Evolutionary conservation across 2,888 invertebrate species (phyloP).

Genomic region (Cyclophora albipunctata): DNA sequence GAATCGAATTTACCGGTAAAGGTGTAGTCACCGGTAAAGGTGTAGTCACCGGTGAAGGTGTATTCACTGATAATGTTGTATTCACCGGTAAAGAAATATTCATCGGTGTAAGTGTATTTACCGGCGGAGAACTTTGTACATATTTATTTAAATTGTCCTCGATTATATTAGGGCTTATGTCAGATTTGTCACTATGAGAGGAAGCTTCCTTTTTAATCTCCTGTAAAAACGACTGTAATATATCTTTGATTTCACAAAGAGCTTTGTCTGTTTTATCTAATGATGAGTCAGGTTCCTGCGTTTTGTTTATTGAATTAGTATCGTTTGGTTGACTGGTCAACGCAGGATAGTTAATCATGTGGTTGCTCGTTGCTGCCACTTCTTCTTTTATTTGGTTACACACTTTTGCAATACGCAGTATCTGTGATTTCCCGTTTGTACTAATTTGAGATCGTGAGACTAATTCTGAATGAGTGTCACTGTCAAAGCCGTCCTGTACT

Average conservation of each 20-base stretch:
- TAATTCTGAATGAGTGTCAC: conserved; percentile 20
- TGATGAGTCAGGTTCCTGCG: conserved; percentile 33
- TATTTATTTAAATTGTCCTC: conserved; percentile 20
- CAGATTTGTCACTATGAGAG: conserved; percentile 37
- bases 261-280: conserved; percentile 55
- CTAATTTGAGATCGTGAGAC: too few relatives aligned
- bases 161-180: conserved; percentile 23
- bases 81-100: too few relatives aligned
- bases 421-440: too few relatives aligned
- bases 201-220: conserved; percentile 58
- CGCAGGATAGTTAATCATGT: conserved; percentile 11
- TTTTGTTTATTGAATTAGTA: conserved; percentile 38
- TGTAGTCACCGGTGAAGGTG: too few relatives aligned
- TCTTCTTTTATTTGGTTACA: conserved; percentile 4
- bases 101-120: conserved; percentile 23
- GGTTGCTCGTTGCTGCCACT: conserved; percentile 4
- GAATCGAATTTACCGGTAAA: too few relatives aligned
- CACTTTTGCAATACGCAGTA: background rate
- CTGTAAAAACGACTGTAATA: conserved; percentile 53
- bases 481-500: conserved; percentile 18
- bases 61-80: too few relatives aligned
- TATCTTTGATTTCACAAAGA: conserved; percentile 61
- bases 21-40: too few relatives aligned
- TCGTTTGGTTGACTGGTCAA: conserved; percentile 24
- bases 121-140: conserved; percentile 21